Evolutionary conservation across 1,140 invertebrate genomes (phyloP).

Genomic region (Drosophila baimaii): DNA sequence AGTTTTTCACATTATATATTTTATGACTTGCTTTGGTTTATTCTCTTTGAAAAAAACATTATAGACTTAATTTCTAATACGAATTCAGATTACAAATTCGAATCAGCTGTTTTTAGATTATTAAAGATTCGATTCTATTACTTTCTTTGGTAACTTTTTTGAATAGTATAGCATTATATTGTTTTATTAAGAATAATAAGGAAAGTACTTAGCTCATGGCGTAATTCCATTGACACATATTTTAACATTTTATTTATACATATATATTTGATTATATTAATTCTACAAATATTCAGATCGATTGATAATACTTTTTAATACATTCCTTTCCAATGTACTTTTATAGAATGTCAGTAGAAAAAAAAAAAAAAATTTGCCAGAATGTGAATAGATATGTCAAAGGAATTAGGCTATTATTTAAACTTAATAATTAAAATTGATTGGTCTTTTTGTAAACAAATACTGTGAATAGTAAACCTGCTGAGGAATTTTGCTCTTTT

Average conservation of each 20-base stretch:
- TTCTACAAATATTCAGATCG: background rate
- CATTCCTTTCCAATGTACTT: background rate
- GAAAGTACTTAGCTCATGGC: too few species aligned
- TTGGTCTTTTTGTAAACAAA: too few species aligned
- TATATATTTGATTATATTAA: too few species aligned
- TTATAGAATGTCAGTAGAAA: background rate
- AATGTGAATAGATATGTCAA: background rate
- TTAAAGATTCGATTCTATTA: background rate
- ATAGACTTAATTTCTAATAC: too few species aligned
- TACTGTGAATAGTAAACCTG: background rate
- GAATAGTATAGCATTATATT: too few species aligned
- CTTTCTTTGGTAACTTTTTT: background rate
- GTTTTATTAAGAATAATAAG: too few species aligned
- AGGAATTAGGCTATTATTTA: background rate
- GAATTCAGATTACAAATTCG: background rate
- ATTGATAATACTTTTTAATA: background rate
- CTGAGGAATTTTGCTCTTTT: background rate
- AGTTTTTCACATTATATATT: background rate
- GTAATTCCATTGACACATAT: too few species aligned
- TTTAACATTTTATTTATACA: too few species aligned
- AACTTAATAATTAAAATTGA: background rate
- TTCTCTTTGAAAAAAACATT: too few species aligned
- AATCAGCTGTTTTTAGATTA: background rate
- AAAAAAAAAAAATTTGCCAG: background rate
- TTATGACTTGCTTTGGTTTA: background rate